Evolutionary conservation across 2,888 invertebrate genomes (phyloP).

Genomic region (Phaedon cochleariae): DNA sequence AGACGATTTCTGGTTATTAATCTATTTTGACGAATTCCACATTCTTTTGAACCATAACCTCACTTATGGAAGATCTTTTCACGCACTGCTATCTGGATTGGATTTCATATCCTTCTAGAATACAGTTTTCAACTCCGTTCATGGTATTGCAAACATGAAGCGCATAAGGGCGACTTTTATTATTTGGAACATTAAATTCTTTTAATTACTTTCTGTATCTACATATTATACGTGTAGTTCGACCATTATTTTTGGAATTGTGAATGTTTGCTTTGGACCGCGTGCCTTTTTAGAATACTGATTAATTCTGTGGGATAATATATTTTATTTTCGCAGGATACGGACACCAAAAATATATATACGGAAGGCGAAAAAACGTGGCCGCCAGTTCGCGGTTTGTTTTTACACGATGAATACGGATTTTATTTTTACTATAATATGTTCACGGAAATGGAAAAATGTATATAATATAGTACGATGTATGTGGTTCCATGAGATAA

Average conservation of each 20-base stretch:
- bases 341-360: slow-evolving; percentile 48
- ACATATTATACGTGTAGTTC: slow-evolving; percentile 61
- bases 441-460: slow-evolving; percentile 15
- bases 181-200: slow-evolving; percentile 62
- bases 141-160: slow-evolving; percentile 26
- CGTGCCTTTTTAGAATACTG: slow-evolving; percentile 57
- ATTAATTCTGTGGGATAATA: slow-evolving; percentile 58
- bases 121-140: slow-evolving; percentile 15
- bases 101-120: neutral
- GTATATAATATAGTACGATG: neutral
- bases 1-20: no score
- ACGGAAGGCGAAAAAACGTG: slow-evolving; percentile 45
- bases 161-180: slow-evolving; percentile 58
- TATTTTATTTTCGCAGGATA: slow-evolving; percentile 54
- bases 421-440: slow-evolving; percentile 44
- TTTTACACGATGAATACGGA: slow-evolving; percentile 53
- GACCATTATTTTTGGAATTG: slow-evolving; percentile 59
- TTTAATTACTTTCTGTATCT: slow-evolving; percentile 62
- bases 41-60: no score
- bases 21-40: no score
- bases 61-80: no score
- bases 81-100: no score
- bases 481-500: neutral
- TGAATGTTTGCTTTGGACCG: slow-evolving; percentile 46
- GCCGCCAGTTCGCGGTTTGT: slow-evolving; percentile 35